Evolutionary conservation across 2,113 vertebrate genomes (phyloP).

Genomic region (Pantherophis guttatus): DNA sequence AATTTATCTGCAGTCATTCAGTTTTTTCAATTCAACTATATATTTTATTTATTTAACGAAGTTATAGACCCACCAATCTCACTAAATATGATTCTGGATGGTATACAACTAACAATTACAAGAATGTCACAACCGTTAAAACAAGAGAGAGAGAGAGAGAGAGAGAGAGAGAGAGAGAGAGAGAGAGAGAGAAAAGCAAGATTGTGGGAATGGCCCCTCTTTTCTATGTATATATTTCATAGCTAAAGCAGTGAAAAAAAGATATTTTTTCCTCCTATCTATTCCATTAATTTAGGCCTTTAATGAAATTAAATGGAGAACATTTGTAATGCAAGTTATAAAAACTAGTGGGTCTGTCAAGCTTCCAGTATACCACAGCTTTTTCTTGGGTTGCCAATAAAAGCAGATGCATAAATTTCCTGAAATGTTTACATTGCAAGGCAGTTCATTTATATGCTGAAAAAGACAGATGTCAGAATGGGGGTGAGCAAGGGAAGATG

Average conservation of each 20-base stretch:
- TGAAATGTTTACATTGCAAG: conserved; percentile 8
- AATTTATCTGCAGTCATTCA: not conserved
- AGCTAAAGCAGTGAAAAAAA: conserved; percentile 30
- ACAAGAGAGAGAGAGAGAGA: not conserved
- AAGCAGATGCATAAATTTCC: conserved; percentile 48
- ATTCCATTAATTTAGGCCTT: conserved; percentile 25
- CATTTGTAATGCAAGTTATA: conserved; percentile 28
- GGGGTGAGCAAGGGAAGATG: conserved; percentile 9
- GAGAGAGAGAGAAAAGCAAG: not conserved
- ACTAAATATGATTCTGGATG: not conserved
- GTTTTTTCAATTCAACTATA: not conserved
- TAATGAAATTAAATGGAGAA: conserved; percentile 37
- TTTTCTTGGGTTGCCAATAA: conserved; percentile 36
- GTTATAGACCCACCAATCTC: not conserved
- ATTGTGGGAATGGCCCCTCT: not conserved
- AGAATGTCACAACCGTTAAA: not conserved
- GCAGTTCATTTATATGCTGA: conserved; percentile 52
- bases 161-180: no score
- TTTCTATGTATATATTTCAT: not conserved
- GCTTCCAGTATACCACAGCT: conserved; percentile 37
- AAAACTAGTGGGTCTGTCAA: conserved; percentile 51
- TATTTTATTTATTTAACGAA: not conserved
- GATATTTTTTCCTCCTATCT: conserved; percentile 1
- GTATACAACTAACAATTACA: not conserved
- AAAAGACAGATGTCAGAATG: conserved; percentile 40